These are phyloP conservation scores for Nyctalus aviator DNA, from an alignment of 2,797 vertebrate species.

Conservation along the genomic window DNA sequence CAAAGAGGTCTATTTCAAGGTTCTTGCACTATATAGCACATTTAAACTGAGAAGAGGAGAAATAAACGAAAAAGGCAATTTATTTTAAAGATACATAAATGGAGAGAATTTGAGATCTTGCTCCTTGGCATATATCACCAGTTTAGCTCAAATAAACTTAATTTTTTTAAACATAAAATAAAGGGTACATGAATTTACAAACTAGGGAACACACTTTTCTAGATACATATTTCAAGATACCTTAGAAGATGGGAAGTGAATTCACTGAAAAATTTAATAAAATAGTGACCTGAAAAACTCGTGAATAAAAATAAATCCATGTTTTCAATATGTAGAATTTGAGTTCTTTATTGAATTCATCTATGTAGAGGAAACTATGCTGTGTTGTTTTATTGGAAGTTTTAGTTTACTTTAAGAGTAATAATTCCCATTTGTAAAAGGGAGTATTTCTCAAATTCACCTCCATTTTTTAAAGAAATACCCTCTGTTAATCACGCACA, in stretches of 20 bases:
- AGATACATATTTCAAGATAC: background rate
- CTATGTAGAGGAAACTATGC: background rate
- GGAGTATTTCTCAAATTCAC: constrained; percentile 32
- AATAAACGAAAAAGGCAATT: background rate
- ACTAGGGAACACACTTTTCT: background rate
- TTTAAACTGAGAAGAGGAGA: constrained; percentile 38
- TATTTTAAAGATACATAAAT: background rate
- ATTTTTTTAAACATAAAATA: background rate
- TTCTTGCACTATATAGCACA: background rate
- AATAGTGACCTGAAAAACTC: background rate
- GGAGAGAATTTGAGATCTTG: background rate
- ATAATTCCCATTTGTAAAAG: constrained; percentile 42
- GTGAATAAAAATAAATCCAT: background rate
- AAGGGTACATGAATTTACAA: background rate
- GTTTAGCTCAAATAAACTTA: background rate
- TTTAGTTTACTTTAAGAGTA: constrained; percentile 43
- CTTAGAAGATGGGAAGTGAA: background rate
- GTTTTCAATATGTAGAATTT: constrained; percentile 9
- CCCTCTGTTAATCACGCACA: constrained; percentile 17
- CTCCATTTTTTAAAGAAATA: constrained; percentile 54
- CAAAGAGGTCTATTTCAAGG: background rate
- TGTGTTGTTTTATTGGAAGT: background rate
- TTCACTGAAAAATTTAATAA: constrained; percentile 37
- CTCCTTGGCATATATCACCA: background rate
- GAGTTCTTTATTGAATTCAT: background rate